Base-by-base conservation (phyloP, 1,140 invertebrate genomes). In the Bombus polaris region DNA sequence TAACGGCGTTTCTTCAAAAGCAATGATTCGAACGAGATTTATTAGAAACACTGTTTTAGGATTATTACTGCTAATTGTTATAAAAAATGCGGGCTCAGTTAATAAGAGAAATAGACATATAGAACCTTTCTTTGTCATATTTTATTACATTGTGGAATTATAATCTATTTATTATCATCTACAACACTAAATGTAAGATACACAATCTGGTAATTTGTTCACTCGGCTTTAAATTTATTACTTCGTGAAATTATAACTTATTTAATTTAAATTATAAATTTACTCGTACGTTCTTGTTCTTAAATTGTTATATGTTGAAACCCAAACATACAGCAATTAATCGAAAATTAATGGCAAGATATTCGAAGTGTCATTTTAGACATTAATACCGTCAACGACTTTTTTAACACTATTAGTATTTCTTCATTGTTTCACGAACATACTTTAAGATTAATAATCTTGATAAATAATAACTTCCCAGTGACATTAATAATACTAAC, bases 41-140 rank as follows among this genome's bases (percentile, higher is more conserved):
- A 32, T 22, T 47, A 47, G 39, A 3, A 15, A 66, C n/a, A 32
- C 8, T 66, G n/a, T 3, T 15, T 15, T 13, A 35, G 6, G 2
- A 37, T 37, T 68, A 35, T 25, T 28, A 62, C 1, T 13, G 28
- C 22, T 13, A n/a, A 13, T 62, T 13, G 28, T 62, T n/a, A 62
- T n/a, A 0, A 5, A 28, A 13, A n/a, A 13, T n/a, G 10, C 4
- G 28, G 10, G 4, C 25, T 12, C 10, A n/a, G 3, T 62, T 12
- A 62, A 5, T 12, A 3, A 28, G 3, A n/a, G 10, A n/a, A n/a
- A 12, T 28, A n/a, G 10, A 62, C 10, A 13, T 22, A 53, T 53
- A 22, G 1, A 22, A 53, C 1, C 6, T 53, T 22, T 0, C 18
- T 53, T 53, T 8, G 5, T 53, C 47, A 18, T 47, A 47, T 15